Base-by-base conservation (phyloP, 53 echinoderm and acorn worm species). In the Pentamera pediparva region DNA sequence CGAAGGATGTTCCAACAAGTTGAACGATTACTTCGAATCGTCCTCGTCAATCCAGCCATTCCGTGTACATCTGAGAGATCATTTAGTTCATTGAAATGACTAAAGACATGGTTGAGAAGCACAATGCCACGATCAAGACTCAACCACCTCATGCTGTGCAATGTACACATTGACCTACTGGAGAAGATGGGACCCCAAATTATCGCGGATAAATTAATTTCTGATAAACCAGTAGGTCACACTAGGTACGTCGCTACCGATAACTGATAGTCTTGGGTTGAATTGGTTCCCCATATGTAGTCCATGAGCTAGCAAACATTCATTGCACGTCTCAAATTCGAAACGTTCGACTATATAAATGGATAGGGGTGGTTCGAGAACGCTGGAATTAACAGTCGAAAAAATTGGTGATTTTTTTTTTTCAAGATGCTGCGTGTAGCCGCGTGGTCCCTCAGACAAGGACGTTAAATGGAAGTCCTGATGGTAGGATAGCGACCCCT, bases 111-210 rank as follows among this genome's bases (percentile, higher is more conserved):
- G 15, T 43, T 15, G 9, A 9, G 15, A 15, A 45, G 18, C 12
- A 18, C 12, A 45, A 45, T 45, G 45, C 12, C 45, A 45, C 45
- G 18, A 45, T 45, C 45, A 45, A 45, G 45, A 45, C 45, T 45
- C 45, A 56, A n/a, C 56, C 17, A 56, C 56, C 56, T 56, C 56
- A 56, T 56, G 56, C 56, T 56, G 56, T 56, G 56, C 56, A 56
- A 45, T 45, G 45, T 45, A 45, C 45, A 45, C 45, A 45, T 15
- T 45, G 45, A 45, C 45, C 45, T 45, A 45, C 45, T n/a, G n/a
- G n/a, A n/a, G n/a, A n/a, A n/a, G n/a, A n/a, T n/a, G n/a, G n/a
- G n/a, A n/a, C n/a, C n/a, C n/a, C n/a, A n/a, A n/a, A n/a, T n/a
- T n/a, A n/a, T n/a, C n/a, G n/a, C n/a, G n/a, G n/a, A n/a, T n/a